Conservation (phyloP, 1,140 invertebrate species). For the Melanaphis sacchari region DNA sequence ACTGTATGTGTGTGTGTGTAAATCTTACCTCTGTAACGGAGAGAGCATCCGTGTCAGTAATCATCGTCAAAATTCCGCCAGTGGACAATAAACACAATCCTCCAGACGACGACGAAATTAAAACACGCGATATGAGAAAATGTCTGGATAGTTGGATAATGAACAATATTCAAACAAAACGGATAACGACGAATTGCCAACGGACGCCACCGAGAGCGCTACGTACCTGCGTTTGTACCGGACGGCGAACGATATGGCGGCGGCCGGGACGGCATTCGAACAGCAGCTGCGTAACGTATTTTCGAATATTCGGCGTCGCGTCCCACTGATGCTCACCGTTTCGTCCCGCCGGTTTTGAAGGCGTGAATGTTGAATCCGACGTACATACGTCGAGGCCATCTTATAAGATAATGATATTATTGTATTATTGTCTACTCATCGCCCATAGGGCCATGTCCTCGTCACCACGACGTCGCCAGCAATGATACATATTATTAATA, state of each 20-base stretch:
- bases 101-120: not conserved
- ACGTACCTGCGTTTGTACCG: not conserved
- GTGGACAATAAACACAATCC: not conserved
- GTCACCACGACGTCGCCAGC: too few relatives aligned
- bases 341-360: not conserved
- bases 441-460: too few relatives aligned
- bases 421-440: too few relatives aligned
- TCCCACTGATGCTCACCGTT: not conserved
- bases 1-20: not conserved
- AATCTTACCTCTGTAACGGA: not conserved
- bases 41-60: not conserved
- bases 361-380: not conserved
- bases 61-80: not conserved
- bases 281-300: not conserved
- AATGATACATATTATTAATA: too few relatives aligned
- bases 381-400: not conserved
- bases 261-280: too few relatives aligned
- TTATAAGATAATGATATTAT: too few relatives aligned
- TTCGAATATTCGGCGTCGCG: not conserved
- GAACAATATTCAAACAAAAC: not conserved
- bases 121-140: not conserved
- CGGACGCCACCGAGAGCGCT: not conserved
- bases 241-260: not conserved
- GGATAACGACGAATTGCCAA: not conserved
- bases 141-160: not conserved